Evolutionary conservation across 92 coral and sea anemone species (phyloP), one percentile per base, ranked within the genome.

Genomic region (Scolanthus callimorphus): DNA sequence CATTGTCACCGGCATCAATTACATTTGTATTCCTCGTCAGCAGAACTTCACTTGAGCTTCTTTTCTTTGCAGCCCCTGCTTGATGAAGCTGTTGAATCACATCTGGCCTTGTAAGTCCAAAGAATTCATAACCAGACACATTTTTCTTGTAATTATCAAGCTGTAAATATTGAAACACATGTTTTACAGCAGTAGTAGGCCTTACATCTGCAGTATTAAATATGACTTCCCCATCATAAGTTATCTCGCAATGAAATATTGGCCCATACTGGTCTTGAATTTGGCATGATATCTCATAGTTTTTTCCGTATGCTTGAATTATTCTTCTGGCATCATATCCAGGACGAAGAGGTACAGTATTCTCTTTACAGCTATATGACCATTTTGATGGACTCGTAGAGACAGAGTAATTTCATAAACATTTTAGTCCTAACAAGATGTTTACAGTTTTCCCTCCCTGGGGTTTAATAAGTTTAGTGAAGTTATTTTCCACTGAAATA

Each of bases 231-330:
- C n/a, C n/a, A n/a, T n/a, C n/a, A n/a, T n/a, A n/a, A n/a, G n/a
- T n/a, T n/a, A 34, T 15, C 43, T 34, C 43, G 15, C 43, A 34
- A 34, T 34, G 43, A 34, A 34, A 34, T 6, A 15, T 34, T 6
- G 43, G 43, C 15, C 43, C 43, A 34, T 34, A 6, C 43, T 34
- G 43, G 9, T 34, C 9, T 15, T 34, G 6, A 6, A 47, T 27
- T 45, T 64, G 64, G 51, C 71, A 64, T 51, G 71, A 64, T 48
- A 64, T 63, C 39, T 51, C 63, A 64, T 51, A 64, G 25, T 17
- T 17, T 51, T 51, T 51, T n/a, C 64, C 63, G 25, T 64, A 22
- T 9, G 58, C 25, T 20, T 24, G 31, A 64, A 64, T 49, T 41
- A 64, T 50, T 22, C 51, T 62, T 27, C 44, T 24, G 20, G 63